Conservation (phyloP, 2,113 vertebrate species). For the Lophius piscatorius region DNA sequence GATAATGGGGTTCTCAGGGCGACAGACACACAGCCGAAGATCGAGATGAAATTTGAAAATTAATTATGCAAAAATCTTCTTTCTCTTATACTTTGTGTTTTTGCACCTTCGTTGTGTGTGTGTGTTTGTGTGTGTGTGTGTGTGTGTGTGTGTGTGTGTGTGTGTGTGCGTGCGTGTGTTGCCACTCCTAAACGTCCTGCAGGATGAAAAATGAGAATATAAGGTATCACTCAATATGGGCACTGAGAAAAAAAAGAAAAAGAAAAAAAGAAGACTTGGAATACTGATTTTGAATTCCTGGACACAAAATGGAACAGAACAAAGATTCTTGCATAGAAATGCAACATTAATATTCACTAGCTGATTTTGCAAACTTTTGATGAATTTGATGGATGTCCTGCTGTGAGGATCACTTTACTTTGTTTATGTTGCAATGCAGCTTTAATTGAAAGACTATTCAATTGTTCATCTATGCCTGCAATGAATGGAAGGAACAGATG, state of each 20-base stretch:
- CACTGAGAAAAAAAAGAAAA: not conserved
- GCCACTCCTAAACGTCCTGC: constrained; percentile 19
- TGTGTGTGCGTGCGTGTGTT: not conserved
- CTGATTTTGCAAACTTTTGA: too few relatives aligned
- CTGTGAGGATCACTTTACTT: not conserved
- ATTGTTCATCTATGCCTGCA: not conserved
- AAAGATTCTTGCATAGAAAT: too few relatives aligned
- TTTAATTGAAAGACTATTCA: not conserved
- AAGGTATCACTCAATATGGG: constrained; percentile 12
- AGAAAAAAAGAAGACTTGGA: constrained; percentile 4
- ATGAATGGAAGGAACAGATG: not conserved
- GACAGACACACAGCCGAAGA: constrained; percentile 62
- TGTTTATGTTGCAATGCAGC: too few relatives aligned
- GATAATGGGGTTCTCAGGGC: constrained; percentile 74
- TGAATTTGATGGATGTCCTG: too few relatives aligned
- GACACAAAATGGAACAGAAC: not conserved
- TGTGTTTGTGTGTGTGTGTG: not conserved
- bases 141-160: not conserved
- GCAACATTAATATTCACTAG: too few relatives aligned
- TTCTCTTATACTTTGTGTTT: constrained; percentile 6
- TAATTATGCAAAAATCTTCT: constrained; percentile 65
- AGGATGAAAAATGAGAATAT: constrained; percentile 49
- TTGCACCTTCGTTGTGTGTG: not conserved
- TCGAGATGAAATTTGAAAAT: constrained; percentile 61
- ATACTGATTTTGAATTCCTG: constrained; percentile 9